A percentile compares a stretch with the other conserved stretches of the same genome.
Conservation (phyloP, 2,888 invertebrate species). For the Carabus problematicus region DNA sequence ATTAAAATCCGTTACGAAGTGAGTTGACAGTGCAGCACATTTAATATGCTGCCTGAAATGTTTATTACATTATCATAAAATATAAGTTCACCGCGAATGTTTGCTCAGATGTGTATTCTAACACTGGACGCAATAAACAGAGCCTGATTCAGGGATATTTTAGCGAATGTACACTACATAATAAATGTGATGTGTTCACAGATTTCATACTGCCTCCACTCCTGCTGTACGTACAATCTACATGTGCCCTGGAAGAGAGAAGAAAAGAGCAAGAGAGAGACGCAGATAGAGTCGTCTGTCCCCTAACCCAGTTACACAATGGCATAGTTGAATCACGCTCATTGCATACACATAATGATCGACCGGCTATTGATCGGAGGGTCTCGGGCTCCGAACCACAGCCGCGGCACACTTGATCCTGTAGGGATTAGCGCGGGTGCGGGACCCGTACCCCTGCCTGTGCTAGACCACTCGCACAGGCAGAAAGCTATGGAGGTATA, state of each 20-base stretch:
- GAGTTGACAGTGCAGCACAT: slow-evolving; percentile 3
- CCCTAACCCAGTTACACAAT: slow-evolving; percentile 38
- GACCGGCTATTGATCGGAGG: slow-evolving; percentile 30
- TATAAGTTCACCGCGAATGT: slow-evolving; percentile 23
- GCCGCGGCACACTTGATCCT: slow-evolving; percentile 28
- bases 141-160: too few relatives aligned
- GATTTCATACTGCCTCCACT: too few relatives aligned
- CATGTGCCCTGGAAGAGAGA: background rate
- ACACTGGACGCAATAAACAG: background rate
- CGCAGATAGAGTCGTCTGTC: background rate
- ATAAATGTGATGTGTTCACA: too few relatives aligned
- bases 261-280: background rate
- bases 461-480: background rate
- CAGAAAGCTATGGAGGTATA: too few relatives aligned
- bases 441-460: background rate
- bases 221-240: background rate
- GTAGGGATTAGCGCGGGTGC: slow-evolving; percentile 25
- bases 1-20: slow-evolving; percentile 28
- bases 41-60: slow-evolving; percentile 7
- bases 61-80: slow-evolving; percentile 40
- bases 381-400: slow-evolving; percentile 6
- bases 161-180: too few relatives aligned
- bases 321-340: slow-evolving; percentile 36
- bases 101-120: slow-evolving; percentile 31
- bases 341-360: slow-evolving; percentile 39